Conservation (phyloP, 2,797 vertebrate genomes). For the Esox lucius region DNA sequence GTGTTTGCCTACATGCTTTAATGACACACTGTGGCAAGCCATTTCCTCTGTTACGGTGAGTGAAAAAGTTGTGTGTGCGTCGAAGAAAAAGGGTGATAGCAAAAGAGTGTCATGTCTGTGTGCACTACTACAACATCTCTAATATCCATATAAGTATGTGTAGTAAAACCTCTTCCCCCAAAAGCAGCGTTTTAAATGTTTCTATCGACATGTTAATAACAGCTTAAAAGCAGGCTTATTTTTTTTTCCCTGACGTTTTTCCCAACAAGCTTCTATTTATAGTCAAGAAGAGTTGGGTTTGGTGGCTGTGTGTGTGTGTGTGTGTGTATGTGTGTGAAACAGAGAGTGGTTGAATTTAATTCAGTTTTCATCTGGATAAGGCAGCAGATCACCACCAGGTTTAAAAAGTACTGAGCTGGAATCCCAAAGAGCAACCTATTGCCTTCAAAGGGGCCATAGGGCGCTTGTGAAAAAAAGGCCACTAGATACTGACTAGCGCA, state of each 20-base stretch:
- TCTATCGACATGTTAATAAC: slow-evolving; percentile 75
- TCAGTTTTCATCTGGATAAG: slow-evolving; percentile 79
- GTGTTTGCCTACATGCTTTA: not conserved
- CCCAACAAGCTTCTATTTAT: slow-evolving; percentile 75
- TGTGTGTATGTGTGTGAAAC: not conserved
- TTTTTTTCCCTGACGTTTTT: slow-evolving; percentile 65
- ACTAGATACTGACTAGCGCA: not conserved
- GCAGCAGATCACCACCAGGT: slow-evolving; percentile 70
- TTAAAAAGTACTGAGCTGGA: slow-evolving; percentile 69
- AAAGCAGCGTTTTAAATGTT: slow-evolving; percentile 66
- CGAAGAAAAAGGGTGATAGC: not conserved
- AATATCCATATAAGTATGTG: slow-evolving; percentile 20
- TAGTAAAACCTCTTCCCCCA: slow-evolving; percentile 40
- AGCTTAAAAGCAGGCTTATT: slow-evolving; percentile 74
- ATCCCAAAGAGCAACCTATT: not conserved
- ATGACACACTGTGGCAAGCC: not conserved
- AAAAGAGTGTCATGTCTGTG: not conserved
- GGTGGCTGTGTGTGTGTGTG: not conserved
- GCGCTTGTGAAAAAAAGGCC: too few species aligned
- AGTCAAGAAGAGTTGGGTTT: slow-evolving; percentile 52
- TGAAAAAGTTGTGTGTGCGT: not conserved
- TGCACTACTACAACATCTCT: slow-evolving; percentile 5
- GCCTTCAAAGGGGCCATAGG: not conserved
- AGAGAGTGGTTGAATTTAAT: slow-evolving; percentile 69
- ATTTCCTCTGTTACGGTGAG: not conserved